A percentile compares a stretch with the other conserved stretches of the same genome.
Evolutionary conservation across 2,888 invertebrate species (phyloP).

Genomic region (Teinopalpus imperialis): DNA sequence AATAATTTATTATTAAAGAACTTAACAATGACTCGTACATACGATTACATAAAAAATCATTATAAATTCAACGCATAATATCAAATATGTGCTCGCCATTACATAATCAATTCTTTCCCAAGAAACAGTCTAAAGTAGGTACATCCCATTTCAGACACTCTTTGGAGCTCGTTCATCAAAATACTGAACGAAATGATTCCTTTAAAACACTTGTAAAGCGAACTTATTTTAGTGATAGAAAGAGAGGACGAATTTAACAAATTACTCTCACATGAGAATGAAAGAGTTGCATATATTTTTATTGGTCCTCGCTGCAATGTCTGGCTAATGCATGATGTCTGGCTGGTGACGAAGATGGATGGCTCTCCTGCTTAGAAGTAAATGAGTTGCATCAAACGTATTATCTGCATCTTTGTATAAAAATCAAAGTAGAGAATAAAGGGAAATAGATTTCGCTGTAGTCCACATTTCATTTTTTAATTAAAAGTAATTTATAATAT

Average conservation of each 20-base stretch:
- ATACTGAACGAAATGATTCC: constrained; percentile 31
- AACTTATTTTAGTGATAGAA: constrained; percentile 64
- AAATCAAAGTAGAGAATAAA: no score
- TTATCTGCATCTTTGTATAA: constrained; percentile 6
- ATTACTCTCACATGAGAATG: constrained; percentile 39
- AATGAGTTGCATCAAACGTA: constrained; percentile 48
- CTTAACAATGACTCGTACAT: no score
- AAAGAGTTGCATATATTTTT: constrained; percentile 50
- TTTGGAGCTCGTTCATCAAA: constrained; percentile 7
- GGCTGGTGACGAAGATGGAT: constrained; percentile 74
- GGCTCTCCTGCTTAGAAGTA: constrained; percentile 58
- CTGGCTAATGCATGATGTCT: constrained; percentile 72
- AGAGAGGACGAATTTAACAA: constrained; percentile 49
- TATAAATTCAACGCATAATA: no score
- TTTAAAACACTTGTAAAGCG: constrained; percentile 40
- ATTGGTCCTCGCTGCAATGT: constrained; percentile 39
- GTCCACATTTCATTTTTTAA: no score
- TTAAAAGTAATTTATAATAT: no score
- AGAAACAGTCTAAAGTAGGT: no score
- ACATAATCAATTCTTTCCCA: neutral
- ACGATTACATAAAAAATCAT: no score
- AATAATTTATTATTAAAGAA: no score
- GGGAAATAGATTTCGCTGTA: no score
- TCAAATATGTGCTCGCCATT: neutral
- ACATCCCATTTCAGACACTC: constrained; percentile 7